Percentiles rank a stretch among this genome's conserved stretches.
Evolutionary conservation across 2,888 invertebrate species (phyloP).

Genomic region (Ectemnius lituratus): DNA sequence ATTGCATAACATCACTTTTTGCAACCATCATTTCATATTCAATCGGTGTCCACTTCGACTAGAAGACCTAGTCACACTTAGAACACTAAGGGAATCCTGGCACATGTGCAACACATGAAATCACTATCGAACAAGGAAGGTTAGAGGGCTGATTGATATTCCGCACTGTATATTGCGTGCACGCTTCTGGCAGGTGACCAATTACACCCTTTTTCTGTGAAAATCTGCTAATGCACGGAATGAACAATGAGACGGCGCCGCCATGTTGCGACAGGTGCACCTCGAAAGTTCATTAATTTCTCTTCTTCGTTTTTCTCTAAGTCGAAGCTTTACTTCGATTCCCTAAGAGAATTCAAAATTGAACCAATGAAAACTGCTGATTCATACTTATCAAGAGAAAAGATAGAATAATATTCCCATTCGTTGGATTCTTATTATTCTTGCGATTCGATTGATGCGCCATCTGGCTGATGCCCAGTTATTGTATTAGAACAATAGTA

Average conservation of each 20-base stretch:
- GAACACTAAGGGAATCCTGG: neutral
- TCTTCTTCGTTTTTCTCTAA: no score
- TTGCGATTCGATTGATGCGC: conserved; percentile 29
- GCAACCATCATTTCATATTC: no score
- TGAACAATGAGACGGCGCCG: neutral
- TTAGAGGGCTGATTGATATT: conserved; percentile 52
- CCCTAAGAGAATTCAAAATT: no score
- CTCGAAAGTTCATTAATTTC: no score
- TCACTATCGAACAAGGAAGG: conserved; percentile 22
- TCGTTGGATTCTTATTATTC: conserved; percentile 49
- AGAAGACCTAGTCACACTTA: neutral
- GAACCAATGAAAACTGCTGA: no score
- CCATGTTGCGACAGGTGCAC: neutral
- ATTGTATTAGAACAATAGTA: conserved; percentile 56
- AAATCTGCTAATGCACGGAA: neutral
- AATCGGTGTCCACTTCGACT: neutral
- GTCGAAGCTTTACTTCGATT: no score
- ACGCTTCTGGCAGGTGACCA: conserved; percentile 47
- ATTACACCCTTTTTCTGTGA: conserved; percentile 9
- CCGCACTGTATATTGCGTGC: conserved; percentile 19
- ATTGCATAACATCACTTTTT: no score
- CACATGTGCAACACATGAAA: neutral
- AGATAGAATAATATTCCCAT: conserved; percentile 17
- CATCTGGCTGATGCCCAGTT: conserved; percentile 58
- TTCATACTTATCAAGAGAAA: neutral